Conservation (phyloP, 92 coral and sea anemone species). For the Umimayanthus chanpuru region DNA sequence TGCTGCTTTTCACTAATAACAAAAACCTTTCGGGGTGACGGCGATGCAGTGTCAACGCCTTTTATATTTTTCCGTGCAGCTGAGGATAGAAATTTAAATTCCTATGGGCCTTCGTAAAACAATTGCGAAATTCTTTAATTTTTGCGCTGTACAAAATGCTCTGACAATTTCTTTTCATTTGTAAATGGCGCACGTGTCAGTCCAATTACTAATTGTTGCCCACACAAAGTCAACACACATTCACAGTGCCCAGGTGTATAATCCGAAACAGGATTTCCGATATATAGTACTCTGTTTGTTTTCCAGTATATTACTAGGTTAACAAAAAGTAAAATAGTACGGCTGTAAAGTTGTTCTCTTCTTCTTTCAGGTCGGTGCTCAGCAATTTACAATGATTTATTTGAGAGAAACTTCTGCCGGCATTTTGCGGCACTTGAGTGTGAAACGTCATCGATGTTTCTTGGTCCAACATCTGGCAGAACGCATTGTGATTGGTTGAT, state of each 20-base stretch:
- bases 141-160: constrained; percentile 2
- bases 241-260: constrained; percentile 29
- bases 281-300: constrained; percentile 5
- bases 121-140: neutral
- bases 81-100: neutral
- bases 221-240: constrained; percentile 10
- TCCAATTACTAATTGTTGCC: constrained; percentile 26
- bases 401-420: neutral
- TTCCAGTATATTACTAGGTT: neutral
- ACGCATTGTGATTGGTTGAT: constrained; percentile 24
- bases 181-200: constrained; percentile 74
- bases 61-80: neutral
- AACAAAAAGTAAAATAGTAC: neutral
- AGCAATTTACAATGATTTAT: neutral
- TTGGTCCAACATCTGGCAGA: neutral
- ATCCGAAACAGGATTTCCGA: constrained; percentile 2
- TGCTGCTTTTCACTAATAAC: neutral
- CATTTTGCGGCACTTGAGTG: neutral
- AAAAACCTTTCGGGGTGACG: neutral
- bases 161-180: constrained; percentile 52
- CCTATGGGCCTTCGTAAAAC: constrained; percentile 12
- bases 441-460: neutral
- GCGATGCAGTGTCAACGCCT: no score
- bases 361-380: neutral
- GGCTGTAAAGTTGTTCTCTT: neutral